Evolutionary conservation across 2,888 invertebrate genomes (phyloP).

Genomic region (Scelioninae gen. 1): DNA sequence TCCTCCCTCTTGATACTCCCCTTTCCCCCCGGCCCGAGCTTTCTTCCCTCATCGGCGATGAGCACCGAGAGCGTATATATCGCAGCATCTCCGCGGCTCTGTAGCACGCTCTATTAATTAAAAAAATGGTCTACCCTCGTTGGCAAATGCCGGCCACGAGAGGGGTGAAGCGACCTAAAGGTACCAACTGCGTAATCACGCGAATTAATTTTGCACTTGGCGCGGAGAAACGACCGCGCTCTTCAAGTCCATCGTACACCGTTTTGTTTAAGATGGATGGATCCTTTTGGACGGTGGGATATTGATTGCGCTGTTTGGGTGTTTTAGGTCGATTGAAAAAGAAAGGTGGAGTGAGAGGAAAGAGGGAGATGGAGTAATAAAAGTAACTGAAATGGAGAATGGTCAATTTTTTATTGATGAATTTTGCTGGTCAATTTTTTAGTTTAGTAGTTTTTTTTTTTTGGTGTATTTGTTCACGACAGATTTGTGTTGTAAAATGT

Average conservation of each 20-base stretch:
- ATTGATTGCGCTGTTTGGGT: conserved; percentile 55
- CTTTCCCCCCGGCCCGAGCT: conserved; percentile 62
- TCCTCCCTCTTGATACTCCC: conserved; percentile 51
- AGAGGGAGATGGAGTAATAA: neutral
- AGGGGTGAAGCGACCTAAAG: conserved; percentile 60
- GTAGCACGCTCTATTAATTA: conserved; percentile 81
- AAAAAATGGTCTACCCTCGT: conserved; percentile 74
- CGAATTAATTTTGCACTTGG: conserved; percentile 73
- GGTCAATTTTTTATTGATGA: neutral
- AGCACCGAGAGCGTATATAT: conserved; percentile 66
- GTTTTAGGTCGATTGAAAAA: conserved; percentile 54
- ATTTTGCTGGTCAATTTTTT: neutral
- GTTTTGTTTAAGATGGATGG: conserved; percentile 48
- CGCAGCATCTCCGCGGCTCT: conserved; percentile 75
- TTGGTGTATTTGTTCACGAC: too few relatives aligned
- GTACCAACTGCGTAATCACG: conserved; percentile 72
- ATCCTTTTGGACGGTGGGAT: conserved; percentile 20
- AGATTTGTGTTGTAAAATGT: too few relatives aligned
- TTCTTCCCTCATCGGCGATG: conserved; percentile 70
- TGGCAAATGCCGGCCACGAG: conserved; percentile 76
- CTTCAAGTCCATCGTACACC: conserved; percentile 2
- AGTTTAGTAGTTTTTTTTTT: too few relatives aligned
- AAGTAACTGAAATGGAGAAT: neutral
- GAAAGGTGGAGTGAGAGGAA: conserved; percentile 26
- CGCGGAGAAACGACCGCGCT: conserved; percentile 24